A percentile compares a stretch with the other conserved stretches of the same genome.
Evolutionary conservation across 2,797 vertebrate species (phyloP).

Genomic region (Onychomys arenicola): DNA sequence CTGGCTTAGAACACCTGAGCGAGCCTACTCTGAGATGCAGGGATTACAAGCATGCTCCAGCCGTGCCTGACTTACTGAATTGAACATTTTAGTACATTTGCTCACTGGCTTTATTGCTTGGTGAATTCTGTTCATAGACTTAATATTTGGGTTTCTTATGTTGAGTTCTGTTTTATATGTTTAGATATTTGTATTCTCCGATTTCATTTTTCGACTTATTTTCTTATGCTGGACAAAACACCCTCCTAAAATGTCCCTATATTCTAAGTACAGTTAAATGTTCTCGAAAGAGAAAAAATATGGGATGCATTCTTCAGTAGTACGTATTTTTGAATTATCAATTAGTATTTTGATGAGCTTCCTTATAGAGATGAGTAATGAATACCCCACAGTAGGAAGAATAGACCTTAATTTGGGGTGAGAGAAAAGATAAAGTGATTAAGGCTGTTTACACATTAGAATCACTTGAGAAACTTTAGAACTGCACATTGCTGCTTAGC

Average conservation of each 20-base stretch:
- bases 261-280: conserved; percentile 2
- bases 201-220: not conserved
- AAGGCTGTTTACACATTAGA: not conserved
- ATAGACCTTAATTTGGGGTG: not conserved
- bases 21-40: not conserved
- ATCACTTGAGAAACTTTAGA: not conserved
- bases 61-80: not conserved
- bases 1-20: not conserved
- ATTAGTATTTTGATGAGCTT: not conserved
- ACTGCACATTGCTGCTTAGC: not conserved
- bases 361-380: not conserved
- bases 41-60: not conserved
- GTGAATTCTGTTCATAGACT: conserved; percentile 14
- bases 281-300: not conserved
- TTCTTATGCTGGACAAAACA: no score
- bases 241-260: not conserved
- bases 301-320: not conserved
- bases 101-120: conserved; percentile 23
- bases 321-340: not conserved
- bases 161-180: not conserved
- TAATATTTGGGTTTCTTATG: not conserved
- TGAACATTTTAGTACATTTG: conserved; percentile 26
- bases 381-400: not conserved
- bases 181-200: not conserved
- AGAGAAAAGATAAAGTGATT: not conserved